Evolutionary conservation across 2,113 vertebrate genomes (phyloP), one percentile per base, ranked within the genome.

Genomic region (Nannobrachium achirus): DNA sequence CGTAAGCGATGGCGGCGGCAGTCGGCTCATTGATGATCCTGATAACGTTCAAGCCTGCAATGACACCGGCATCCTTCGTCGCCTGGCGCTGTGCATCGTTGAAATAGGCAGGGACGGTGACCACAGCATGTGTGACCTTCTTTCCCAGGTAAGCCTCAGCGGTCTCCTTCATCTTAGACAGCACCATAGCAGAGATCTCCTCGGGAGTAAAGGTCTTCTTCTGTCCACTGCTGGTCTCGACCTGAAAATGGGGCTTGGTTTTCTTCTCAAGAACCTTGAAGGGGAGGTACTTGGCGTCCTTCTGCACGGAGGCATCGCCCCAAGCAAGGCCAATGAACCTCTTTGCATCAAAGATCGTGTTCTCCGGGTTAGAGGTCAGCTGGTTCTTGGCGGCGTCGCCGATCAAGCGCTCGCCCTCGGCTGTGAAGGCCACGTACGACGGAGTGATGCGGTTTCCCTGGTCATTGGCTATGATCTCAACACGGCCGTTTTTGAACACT

Each of bases 11-110:
- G n/a, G 95, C 98, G 71, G 97, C 98, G 50, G 98, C 98, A 0
- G 98, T 99, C 97, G 98, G 95, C 84, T 99, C 98, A n/a, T 99
- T 99, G 73, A 99, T 99, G 71, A 99, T 99, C 15, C 96, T 91
- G 94, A 98, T 98, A 8, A 99, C 97, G 25, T 95, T 98, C 78
- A 99, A 69, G 2, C 98, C 98, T 13, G 98, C 95, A 4, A 99
- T 99, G 41, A 94, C 95, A 0, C 97, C 98, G 4, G 98, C 97
- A 65, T 99, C 97, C 79, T 99, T 99, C 0, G 97, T 99, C 19
- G 98, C 98, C 83, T 99, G 98, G 9, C 97, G 94, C 84, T 99
- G 98, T 39, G 98, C 96, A 39, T 99, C 98, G 9, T 99, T 99
- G 83, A 99, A 99, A 68, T 99, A 98, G 25, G 98, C 95, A 9